phyloP scores from a whole-genome alignment of 2,113 vertebrate genomes.

The Emydura subglobosa region DNA sequence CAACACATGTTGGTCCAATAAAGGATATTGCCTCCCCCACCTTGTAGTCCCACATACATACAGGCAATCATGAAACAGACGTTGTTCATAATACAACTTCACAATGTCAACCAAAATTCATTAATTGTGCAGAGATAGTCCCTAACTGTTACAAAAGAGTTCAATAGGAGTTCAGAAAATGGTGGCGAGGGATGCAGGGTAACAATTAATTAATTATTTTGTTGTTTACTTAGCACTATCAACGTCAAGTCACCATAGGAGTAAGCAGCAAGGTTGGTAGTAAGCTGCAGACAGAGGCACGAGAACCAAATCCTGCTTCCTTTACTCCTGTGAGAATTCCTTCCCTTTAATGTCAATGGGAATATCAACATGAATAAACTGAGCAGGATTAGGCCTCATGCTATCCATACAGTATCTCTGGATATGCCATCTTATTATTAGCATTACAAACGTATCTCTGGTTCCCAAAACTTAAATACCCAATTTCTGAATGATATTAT shows the following conservation, averaged over 20 bases:
- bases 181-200: slow-evolving; percentile 38
- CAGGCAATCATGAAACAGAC: neutral
- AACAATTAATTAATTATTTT: slow-evolving; percentile 42
- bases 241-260: neutral
- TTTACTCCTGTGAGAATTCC: neutral
- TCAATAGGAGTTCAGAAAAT: slow-evolving; percentile 30
- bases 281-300: slow-evolving; percentile 44
- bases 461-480: slow-evolving; percentile 78
- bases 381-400: slow-evolving; percentile 42
- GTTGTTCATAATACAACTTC: neutral
- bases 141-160: neutral
- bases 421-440: slow-evolving; percentile 64
- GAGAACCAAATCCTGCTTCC: neutral
- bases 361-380: neutral
- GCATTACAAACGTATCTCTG: slow-evolving; percentile 71
- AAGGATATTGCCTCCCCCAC: neutral
- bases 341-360: slow-evolving; percentile 15
- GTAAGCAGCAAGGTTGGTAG: slow-evolving; percentile 52
- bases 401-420: slow-evolving; percentile 41
- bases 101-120: neutral
- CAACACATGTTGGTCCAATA: neutral
- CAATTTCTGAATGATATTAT: slow-evolving; percentile 80
- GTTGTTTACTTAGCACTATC: slow-evolving; percentile 17
- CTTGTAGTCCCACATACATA: neutral
- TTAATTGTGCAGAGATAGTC: neutral